A percentile compares a stretch with the other conserved stretches of the same genome.
These are phyloP conservation scores for Subanguina moxae DNA, from an alignment of 1,140 invertebrate species.

Conservation along the genomic window DNA sequence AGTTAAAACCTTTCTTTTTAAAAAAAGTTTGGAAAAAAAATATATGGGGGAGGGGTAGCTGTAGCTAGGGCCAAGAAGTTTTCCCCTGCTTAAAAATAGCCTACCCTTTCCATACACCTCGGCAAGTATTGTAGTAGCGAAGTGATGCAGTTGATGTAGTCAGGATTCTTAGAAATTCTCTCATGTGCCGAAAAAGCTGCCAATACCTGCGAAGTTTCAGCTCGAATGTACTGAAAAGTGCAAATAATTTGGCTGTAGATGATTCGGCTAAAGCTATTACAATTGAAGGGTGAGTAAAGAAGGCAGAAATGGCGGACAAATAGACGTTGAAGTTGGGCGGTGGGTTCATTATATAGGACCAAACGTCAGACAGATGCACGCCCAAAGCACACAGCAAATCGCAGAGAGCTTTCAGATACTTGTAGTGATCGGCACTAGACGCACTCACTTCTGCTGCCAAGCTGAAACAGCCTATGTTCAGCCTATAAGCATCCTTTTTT, in stretches of 20 bases:
- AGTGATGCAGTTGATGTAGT: constrained; percentile 23
- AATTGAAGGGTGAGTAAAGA: constrained; percentile 52
- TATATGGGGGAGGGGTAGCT: no score
- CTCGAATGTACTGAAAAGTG: constrained; percentile 42
- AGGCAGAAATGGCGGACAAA: constrained; percentile 40
- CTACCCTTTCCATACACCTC: constrained; percentile 44
- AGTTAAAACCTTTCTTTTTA: no score
- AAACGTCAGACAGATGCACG: constrained; percentile 47
- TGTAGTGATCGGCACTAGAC: constrained; percentile 39
- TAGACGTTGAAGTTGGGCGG: constrained; percentile 51
- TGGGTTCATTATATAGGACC: constrained; percentile 36
- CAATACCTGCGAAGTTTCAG: constrained; percentile 45
- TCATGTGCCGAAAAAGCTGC: constrained; percentile 39
- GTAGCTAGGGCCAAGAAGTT: no score
- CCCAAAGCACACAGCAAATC: constrained; percentile 48
- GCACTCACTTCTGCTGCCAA: constrained; percentile 35
- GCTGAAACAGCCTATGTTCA: constrained; percentile 12
- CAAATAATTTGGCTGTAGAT: not conserved
- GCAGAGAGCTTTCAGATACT: constrained; percentile 48
- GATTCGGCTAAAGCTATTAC: constrained; percentile 19
- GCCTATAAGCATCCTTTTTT: not conserved
- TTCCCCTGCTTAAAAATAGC: not conserved
- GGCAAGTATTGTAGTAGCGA: constrained; percentile 32
- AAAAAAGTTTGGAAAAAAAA: no score
- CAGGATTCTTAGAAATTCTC: constrained; percentile 30